A percentile compares a stretch with the other conserved stretches of the same genome.
These are phyloP conservation scores for Diadegma fenestrale DNA, from an alignment of 2,888 invertebrate genomes.

Conservation along the genomic window DNA sequence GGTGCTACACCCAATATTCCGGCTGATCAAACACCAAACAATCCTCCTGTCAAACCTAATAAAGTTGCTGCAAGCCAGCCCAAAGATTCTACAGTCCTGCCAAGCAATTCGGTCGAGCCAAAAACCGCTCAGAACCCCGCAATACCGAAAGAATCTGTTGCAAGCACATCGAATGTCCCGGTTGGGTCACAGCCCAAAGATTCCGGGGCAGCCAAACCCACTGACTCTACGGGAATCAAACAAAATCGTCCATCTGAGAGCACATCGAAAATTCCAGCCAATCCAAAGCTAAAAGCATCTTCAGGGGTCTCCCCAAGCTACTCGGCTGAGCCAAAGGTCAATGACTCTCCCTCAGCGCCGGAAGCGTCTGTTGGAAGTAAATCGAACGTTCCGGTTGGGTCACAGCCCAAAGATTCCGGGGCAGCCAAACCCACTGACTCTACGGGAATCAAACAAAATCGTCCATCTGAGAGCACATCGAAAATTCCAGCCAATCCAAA, in stretches of 20 bases:
- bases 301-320: not conserved
- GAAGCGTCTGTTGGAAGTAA: no score
- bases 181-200: not conserved
- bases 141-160: not conserved
- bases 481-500: not conserved
- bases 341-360: not conserved
- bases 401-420: not conserved
- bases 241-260: not conserved
- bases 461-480: not conserved
- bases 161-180: no score
- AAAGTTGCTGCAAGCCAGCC: not conserved
- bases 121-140: not conserved
- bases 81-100: not conserved
- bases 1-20: not conserved
- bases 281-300: not conserved
- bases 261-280: not conserved
- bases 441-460: not conserved
- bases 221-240: not conserved
- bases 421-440: not conserved
- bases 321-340: not conserved
- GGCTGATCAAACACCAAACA: not conserved
- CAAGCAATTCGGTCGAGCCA: not conserved
- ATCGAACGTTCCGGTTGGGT: no score
- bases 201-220: not conserved
- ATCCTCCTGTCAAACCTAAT: not conserved